phyloP scores from a whole-genome alignment of 2,113 vertebrate species.

The Prunella himalayana region DNA sequence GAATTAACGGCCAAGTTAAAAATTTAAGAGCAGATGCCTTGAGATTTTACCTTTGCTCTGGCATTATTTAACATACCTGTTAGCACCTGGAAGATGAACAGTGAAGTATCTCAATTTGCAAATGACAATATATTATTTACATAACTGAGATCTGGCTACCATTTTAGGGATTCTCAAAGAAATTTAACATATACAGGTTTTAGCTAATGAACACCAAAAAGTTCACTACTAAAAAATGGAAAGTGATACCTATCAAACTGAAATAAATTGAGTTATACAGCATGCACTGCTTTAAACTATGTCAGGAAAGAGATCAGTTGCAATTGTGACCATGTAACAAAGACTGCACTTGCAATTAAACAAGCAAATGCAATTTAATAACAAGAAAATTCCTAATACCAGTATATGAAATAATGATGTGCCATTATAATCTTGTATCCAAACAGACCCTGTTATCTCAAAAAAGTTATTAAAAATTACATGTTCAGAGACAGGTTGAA shows the following conservation, averaged over 20 bases:
- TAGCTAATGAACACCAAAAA: neutral
- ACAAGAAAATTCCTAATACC: neutral
- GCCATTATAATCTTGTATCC: neutral
- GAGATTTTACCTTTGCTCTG: neutral
- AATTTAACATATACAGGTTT: neutral
- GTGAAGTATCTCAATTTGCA: neutral
- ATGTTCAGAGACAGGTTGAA: neutral
- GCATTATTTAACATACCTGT: constrained; percentile 41
- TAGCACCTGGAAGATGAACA: constrained; percentile 16
- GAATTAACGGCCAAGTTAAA: constrained; percentile 32
- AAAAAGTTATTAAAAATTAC: constrained; percentile 33
- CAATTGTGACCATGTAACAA: neutral
- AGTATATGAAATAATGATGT: neutral
- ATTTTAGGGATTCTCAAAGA: neutral
- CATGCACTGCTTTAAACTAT: neutral
- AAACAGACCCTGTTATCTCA: neutral
- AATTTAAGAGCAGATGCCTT: constrained; percentile 26
- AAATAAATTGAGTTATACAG: neutral
- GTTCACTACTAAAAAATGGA: neutral
- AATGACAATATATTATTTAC: constrained; percentile 10
- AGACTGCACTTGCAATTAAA: neutral
- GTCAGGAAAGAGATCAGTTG: neutral
- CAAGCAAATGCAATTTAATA: constrained; percentile 7
- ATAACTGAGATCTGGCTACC: neutral
- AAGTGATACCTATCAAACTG: neutral